These are phyloP conservation scores for Dermolepida albohirtum DNA, from an alignment of 2,888 invertebrate species.

Conservation along the genomic window DNA sequence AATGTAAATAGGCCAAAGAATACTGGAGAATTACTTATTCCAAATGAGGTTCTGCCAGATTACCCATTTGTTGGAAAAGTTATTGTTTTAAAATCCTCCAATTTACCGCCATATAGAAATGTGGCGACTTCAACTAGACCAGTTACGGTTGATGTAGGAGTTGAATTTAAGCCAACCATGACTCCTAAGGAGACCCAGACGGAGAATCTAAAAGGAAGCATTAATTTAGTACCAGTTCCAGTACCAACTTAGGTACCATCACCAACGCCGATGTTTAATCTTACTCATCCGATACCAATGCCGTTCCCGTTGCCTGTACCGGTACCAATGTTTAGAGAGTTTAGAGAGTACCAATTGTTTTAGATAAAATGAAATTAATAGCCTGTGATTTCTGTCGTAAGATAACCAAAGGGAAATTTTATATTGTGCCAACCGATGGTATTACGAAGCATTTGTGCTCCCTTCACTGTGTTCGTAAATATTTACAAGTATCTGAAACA, in stretches of 20 bases:
- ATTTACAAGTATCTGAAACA: background rate
- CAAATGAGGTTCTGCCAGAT: constrained; percentile 61
- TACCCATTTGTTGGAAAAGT: constrained; percentile 76
- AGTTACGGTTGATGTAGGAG: constrained; percentile 77
- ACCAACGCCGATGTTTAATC: constrained; percentile 87
- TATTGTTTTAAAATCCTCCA: constrained; percentile 82
- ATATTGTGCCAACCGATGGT: constrained; percentile 85
- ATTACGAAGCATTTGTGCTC: constrained; percentile 86
- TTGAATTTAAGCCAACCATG: constrained; percentile 78
- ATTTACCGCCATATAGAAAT: constrained; percentile 79
- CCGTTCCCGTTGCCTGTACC: constrained; percentile 90
- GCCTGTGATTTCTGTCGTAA: constrained; percentile 46
- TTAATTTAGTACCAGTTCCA: constrained; percentile 81
- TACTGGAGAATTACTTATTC: too few relatives aligned
- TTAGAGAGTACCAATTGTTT: constrained; percentile 81
- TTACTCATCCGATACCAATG: constrained; percentile 86
- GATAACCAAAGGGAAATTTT: constrained; percentile 76
- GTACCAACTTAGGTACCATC: constrained; percentile 90
- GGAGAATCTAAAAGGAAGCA: constrained; percentile 66
- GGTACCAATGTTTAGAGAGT: too few relatives aligned
- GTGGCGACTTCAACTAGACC: constrained; percentile 84
- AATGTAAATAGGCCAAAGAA: constrained; percentile 4
- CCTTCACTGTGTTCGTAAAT: constrained; percentile 70
- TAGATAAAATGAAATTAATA: constrained; percentile 73
- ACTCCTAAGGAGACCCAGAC: constrained; percentile 78